A percentile compares a stretch with the other conserved stretches of the same genome.
phyloP scores from a whole-genome alignment of 2,113 vertebrate species.

The Quiscalus mexicanus region DNA sequence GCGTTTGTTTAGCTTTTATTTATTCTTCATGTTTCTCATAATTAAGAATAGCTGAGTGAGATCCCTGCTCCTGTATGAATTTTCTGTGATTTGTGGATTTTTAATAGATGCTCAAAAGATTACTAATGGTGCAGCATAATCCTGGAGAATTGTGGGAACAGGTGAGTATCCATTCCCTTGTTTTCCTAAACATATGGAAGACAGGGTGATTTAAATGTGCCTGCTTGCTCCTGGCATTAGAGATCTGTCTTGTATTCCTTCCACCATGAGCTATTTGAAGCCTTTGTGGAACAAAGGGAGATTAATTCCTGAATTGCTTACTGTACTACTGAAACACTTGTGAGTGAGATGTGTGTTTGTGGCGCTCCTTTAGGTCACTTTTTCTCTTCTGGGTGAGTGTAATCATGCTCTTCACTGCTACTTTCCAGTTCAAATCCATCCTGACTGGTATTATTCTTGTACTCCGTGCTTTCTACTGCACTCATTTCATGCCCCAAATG shows the following conservation, averaged over 20 bases:
- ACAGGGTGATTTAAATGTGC: neutral
- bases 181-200: neutral
- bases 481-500: neutral
- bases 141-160: neutral
- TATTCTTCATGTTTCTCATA: neutral
- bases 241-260: neutral
- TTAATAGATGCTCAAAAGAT: neutral
- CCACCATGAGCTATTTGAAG: neutral
- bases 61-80: neutral
- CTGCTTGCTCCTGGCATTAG: neutral
- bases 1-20: neutral
- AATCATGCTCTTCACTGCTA: neutral
- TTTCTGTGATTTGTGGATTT: neutral
- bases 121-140: neutral
- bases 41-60: neutral
- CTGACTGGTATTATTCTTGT: neutral
- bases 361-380: neutral
- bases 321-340: fast-evolving
- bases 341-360: neutral
- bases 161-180: neutral
- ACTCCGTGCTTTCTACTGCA: neutral
- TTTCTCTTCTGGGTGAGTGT: neutral
- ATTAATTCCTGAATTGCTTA: neutral
- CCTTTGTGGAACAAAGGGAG: neutral
- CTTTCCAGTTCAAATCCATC: neutral